phyloP scores from a whole-genome alignment of 2,113 vertebrate genomes.

The Mirounga angustirostris region DNA sequence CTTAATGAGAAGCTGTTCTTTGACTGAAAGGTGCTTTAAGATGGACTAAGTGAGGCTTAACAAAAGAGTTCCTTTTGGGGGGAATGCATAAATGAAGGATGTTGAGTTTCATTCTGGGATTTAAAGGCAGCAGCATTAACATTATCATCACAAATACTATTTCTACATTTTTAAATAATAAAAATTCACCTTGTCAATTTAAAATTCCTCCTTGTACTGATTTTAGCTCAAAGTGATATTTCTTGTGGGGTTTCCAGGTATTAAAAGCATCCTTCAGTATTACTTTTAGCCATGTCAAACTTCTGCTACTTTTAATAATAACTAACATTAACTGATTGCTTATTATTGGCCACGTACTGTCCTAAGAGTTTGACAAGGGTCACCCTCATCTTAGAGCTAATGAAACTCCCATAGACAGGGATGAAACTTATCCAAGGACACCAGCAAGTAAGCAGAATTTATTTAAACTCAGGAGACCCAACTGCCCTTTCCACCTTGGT shows the following conservation, averaged over 20 bases:
- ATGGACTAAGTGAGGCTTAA: slow-evolving; percentile 87
- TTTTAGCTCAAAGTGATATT: slow-evolving; percentile 78
- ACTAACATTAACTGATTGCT: not conserved
- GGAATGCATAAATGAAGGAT: slow-evolving; percentile 81
- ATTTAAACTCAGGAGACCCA: not conserved
- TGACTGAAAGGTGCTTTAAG: slow-evolving; percentile 89
- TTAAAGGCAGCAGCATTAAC: slow-evolving; percentile 84
- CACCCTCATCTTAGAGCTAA: not conserved
- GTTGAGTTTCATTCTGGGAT: slow-evolving; percentile 82
- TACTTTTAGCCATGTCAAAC: slow-evolving; percentile 14
- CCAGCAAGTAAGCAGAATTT: not conserved
- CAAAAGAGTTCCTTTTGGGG: slow-evolving; percentile 82
- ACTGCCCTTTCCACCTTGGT: not conserved
- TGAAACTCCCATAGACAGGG: not conserved
- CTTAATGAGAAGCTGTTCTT: slow-evolving; percentile 90
- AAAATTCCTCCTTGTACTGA: slow-evolving; percentile 79
- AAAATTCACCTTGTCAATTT: slow-evolving; percentile 82
- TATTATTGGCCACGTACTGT: not conserved
- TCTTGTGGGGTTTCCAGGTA: slow-evolving; percentile 66
- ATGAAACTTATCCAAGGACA: slow-evolving; percentile 33
- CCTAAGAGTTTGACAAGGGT: not conserved
- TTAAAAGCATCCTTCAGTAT: slow-evolving; percentile 21
- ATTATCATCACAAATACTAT: slow-evolving; percentile 84
- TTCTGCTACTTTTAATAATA: not conserved
- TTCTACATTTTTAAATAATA: slow-evolving; percentile 86